Conservation (phyloP, 2,888 invertebrate species). For the Agrochola lota region DNA sequence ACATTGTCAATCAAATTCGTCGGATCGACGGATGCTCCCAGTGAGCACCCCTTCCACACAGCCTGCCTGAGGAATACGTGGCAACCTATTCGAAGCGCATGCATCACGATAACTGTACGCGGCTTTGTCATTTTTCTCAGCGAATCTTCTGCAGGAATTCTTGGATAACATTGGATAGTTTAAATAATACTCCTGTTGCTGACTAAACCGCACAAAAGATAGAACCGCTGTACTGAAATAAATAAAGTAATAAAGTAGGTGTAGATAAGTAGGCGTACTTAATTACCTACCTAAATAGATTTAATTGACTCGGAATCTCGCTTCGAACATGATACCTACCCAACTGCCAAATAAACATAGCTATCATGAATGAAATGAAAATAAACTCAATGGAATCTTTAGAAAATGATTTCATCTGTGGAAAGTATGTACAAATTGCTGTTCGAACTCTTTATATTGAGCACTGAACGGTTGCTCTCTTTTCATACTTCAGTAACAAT, state of each 20-base stretch:
- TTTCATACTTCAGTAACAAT: background rate
- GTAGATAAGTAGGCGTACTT: slow-evolving; percentile 3
- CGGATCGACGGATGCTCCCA: background rate
- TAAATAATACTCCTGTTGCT: background rate
- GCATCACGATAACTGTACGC: background rate
- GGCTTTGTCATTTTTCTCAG: background rate
- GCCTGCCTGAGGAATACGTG: background rate
- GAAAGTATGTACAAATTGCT: slow-evolving; percentile 12
- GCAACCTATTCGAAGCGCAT: background rate
- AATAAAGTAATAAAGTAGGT: slow-evolving; percentile 10
- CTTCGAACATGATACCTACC: background rate
- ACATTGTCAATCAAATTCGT: background rate
- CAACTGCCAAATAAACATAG: background rate
- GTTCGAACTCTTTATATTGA: background rate
- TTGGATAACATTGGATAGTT: background rate
- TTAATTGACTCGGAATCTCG: slow-evolving; percentile 10
- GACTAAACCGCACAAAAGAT: background rate
- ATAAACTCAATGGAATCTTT: slow-evolving; percentile 21
- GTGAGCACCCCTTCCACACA: background rate
- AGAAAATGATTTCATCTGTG: slow-evolving; percentile 16
- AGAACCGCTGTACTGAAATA: background rate
- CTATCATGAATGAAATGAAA: slow-evolving; percentile 6
- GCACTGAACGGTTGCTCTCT: background rate
- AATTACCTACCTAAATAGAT: slow-evolving; percentile 2
- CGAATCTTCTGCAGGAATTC: background rate